Evolutionary conservation across 2,888 invertebrate species (phyloP).

Genomic region (Epistrophe eligans): DNA sequence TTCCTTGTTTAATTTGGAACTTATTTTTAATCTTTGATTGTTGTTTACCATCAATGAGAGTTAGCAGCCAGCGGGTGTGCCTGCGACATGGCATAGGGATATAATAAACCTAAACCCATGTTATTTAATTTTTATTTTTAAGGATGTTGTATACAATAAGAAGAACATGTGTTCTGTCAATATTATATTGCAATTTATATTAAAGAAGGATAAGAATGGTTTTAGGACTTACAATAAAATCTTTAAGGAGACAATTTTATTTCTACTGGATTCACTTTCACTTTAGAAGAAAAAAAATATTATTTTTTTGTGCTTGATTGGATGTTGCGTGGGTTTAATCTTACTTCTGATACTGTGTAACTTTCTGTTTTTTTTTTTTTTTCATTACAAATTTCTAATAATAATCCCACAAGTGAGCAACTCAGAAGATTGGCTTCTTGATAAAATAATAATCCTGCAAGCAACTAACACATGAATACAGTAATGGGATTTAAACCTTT

Average conservation of each 20-base stretch:
- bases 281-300: background rate
- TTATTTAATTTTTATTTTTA: conserved; percentile 21
- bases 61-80: background rate
- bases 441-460: background rate
- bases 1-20: conserved; percentile 48
- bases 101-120: conserved; percentile 10
- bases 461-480: background rate
- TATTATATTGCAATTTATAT: conserved; percentile 4
- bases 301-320: background rate
- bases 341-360: conserved; percentile 8
- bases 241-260: background rate
- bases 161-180: conserved; percentile 12
- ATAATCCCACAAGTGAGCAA: background rate
- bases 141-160: conserved; percentile 9
- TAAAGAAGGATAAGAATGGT: background rate
- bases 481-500: background rate
- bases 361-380: background rate
- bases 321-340: background rate
- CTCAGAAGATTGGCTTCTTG: background rate
- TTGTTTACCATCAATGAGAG: conserved; percentile 12
- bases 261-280: background rate
- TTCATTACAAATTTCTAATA: background rate
- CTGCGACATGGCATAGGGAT: background rate
- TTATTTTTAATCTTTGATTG: conserved; percentile 41
- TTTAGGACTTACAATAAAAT: background rate